Evolutionary conservation across 2,888 invertebrate genomes (phyloP).

Genomic region (Brenthis ino): DNA sequence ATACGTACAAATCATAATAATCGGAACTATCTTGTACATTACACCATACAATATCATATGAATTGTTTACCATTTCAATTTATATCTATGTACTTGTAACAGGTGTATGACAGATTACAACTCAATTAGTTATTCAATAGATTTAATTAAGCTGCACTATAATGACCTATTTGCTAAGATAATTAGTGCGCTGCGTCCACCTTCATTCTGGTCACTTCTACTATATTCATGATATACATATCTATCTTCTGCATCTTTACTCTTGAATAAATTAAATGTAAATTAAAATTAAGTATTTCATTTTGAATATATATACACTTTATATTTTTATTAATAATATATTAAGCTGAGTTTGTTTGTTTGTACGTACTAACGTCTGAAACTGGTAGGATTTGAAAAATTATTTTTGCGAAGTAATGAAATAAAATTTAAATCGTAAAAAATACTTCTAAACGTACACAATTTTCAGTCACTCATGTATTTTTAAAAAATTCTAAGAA

Average conservation of each 20-base stretch:
- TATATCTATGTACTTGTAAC: slow-evolving; percentile 1
- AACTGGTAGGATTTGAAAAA: too few relatives aligned
- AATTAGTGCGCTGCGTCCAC: slow-evolving; percentile 28
- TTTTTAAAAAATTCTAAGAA: neutral
- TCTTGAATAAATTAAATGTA: too few relatives aligned
- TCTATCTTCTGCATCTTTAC: neutral
- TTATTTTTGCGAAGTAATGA: too few relatives aligned
- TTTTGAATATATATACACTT: too few relatives aligned
- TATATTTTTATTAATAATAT: too few relatives aligned
- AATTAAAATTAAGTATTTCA: too few relatives aligned
- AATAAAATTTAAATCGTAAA: neutral
- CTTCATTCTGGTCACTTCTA: slow-evolving; percentile 5
- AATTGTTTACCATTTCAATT: slow-evolving; percentile 1
- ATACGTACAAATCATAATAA: neutral
- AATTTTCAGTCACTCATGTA: too few relatives aligned
- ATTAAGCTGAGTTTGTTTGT: too few relatives aligned
- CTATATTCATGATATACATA: neutral
- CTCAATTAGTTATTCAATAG: slow-evolving; percentile 40
- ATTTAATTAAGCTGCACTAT: slow-evolving; percentile 36
- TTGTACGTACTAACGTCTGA: too few relatives aligned
- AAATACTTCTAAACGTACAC: neutral
- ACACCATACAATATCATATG: neutral
- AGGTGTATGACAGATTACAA: slow-evolving; percentile 30
- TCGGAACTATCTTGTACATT: neutral
- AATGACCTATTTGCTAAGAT: slow-evolving; percentile 31